These are phyloP conservation scores for Bucco capensis DNA, from an alignment of 2,113 vertebrate genomes.

Conservation along the genomic window DNA sequence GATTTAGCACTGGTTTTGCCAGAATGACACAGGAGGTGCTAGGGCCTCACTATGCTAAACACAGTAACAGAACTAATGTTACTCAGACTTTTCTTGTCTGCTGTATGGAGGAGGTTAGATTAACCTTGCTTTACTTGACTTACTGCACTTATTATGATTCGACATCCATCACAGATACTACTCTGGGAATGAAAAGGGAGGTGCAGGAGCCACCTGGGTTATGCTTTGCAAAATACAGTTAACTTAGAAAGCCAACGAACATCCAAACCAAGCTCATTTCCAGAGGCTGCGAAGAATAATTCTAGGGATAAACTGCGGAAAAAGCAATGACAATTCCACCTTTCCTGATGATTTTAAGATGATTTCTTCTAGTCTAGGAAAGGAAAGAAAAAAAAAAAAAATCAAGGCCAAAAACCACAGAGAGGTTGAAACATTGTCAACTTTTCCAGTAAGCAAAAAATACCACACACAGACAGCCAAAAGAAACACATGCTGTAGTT, in stretches of 20 bases:
- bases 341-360: background rate
- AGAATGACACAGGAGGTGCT: background rate
- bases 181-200: background rate
- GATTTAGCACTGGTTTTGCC: background rate
- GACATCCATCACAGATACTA: background rate
- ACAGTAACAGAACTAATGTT: background rate
- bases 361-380: background rate
- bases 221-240: background rate
- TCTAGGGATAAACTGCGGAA: background rate
- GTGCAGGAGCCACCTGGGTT: background rate
- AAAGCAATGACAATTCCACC: background rate
- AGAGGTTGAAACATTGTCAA: background rate
- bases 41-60: background rate
- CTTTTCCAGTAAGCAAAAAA: background rate
- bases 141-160: background rate
- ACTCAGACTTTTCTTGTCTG: background rate
- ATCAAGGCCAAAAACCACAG: background rate
- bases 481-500: background rate
- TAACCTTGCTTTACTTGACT: slow-evolving; percentile 1
- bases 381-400: background rate
- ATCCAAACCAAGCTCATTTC: background rate
- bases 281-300: background rate
- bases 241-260: background rate
- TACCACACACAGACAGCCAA: background rate
- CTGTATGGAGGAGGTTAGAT: background rate